Evolutionary conservation across 2,888 invertebrate species (phyloP).

Genomic region (Sialis lutaria): DNA sequence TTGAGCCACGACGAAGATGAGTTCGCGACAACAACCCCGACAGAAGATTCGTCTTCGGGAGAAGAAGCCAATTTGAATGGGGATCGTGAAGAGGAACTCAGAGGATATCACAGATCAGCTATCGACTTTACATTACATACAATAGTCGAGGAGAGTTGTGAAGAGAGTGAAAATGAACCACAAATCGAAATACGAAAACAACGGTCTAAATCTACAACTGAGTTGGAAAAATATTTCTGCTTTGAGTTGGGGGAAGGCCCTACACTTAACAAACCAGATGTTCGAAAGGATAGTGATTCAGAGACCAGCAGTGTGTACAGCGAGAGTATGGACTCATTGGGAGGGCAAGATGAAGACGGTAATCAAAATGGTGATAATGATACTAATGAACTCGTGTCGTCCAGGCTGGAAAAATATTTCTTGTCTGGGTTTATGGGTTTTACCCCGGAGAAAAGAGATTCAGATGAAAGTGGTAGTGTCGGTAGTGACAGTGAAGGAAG

Average conservation of each 20-base stretch:
- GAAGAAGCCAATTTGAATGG: conserved; percentile 30
- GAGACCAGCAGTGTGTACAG: conserved; percentile 78
- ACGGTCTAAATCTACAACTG: conserved; percentile 59
- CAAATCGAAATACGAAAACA: conserved; percentile 32
- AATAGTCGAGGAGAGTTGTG: conserved; percentile 86
- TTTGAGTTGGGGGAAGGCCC: conserved; percentile 65
- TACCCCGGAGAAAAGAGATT: conserved; percentile 55
- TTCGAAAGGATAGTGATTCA: conserved; percentile 44
- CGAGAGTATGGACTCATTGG: conserved; percentile 59
- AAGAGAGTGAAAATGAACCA: conserved; percentile 75
- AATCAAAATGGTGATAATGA: conserved; percentile 28
- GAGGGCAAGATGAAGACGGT: conserved; percentile 31
- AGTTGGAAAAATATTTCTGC: conserved; percentile 81
- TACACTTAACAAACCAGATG: conserved; percentile 26
- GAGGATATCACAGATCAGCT: conserved; percentile 65
- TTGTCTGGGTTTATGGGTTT: conserved; percentile 73
- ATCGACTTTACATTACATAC: conserved; percentile 85
- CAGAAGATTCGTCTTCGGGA: conserved; percentile 41
- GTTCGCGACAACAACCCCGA: conserved; percentile 39
- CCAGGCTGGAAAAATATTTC: conserved; percentile 78
- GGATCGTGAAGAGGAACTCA: conserved; percentile 64
- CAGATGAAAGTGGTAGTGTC: conserved; percentile 71
- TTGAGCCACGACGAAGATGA: conserved; percentile 63
- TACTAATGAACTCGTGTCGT: conserved; percentile 62
- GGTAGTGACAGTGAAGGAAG: conserved; percentile 82